Evolutionary conservation across 2,113 vertebrate genomes (phyloP).

Genomic region (Nestor notabilis): DNA sequence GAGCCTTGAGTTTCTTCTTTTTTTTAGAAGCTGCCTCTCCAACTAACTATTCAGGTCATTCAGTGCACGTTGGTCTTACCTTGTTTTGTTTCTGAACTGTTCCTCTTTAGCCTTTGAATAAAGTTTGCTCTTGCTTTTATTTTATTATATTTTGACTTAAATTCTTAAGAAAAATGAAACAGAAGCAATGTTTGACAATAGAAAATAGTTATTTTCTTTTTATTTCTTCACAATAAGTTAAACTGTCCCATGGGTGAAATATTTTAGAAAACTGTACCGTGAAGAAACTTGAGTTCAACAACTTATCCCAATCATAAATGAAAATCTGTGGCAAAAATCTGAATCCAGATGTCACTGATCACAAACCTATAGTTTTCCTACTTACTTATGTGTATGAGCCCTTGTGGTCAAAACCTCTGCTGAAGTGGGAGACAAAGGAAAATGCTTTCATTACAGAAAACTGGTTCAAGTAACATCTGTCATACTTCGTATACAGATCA

Average conservation of each 20-base stretch:
- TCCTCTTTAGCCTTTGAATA: not conserved
- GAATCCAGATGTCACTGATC: not conserved
- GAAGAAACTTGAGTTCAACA: not conserved
- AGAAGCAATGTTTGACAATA: not conserved
- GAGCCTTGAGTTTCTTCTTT: constrained; percentile 21
- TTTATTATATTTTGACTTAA: not conserved
- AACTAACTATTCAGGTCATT: not conserved
- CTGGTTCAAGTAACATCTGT: not conserved
- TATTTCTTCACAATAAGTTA: not conserved
- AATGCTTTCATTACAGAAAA: not conserved
- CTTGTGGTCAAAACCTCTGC: not conserved
- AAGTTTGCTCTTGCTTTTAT: not conserved
- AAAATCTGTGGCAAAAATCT: not conserved
- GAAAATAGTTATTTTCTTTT: not conserved
- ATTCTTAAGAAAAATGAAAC: not conserved
- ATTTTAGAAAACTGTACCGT: not conserved
- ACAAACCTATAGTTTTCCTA: not conserved
- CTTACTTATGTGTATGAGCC: fast-evolving
- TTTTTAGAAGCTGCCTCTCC: constrained; percentile 9
- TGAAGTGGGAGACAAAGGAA: not conserved
- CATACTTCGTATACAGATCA: not conserved
- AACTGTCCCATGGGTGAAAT: not conserved
- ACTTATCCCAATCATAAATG: fast-evolving
- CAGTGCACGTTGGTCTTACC: not conserved
- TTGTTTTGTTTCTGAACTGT: not conserved